Base-by-base conservation (phyloP, 2,797 vertebrate genomes). In the Scleropages formosus region DNA sequence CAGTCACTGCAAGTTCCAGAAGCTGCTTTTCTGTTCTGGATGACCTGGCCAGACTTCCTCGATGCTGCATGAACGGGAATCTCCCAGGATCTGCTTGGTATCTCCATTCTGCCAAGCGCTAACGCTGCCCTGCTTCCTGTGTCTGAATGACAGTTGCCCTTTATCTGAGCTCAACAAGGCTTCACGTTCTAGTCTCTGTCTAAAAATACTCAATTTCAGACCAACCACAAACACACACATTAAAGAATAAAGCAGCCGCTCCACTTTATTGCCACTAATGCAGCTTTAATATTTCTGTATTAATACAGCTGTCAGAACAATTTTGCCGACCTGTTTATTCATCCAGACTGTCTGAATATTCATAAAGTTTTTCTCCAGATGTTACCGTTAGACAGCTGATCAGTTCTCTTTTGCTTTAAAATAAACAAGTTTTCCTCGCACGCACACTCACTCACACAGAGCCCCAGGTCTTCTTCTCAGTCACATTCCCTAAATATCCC, bases 181-280 rank as follows among this genome's bases (percentile, higher is more conserved):
- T 22, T 39, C 8, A 1, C 10, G 27, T 18, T 26, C 15, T 27
- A 26, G 62, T 12, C 7, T 31, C 11, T 27, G 22, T 64, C n/a
- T 61, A 1, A 53, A 56, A 56, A 56, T 10, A 11, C 11, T 11
- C 53, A 56, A 18, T 10, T 11, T 18, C 11, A 18, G 11, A 56
- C 1, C 56, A 56, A 10, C 39, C 27, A 67, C 64, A 67, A 47
- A 47, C 8, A 27, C 15, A 67, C 13, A 67, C 18, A n/a, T 22
- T 44, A 67, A 12, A 47, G 31, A 20, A 9, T 4, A 20, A 44
- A 66, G 1, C 8, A n/a, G 20, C 39, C 66, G 16, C 39, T 20
- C 18, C 27, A 44, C 64, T 66, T 66, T 39, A 66, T 46, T 66
- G 46, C 39, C 39, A 66, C 39, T 39, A 44, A 31, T 66, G 66